phyloP scores from a whole-genome alignment of 1,140 invertebrate genomes.

The Bombus difficillimus region DNA sequence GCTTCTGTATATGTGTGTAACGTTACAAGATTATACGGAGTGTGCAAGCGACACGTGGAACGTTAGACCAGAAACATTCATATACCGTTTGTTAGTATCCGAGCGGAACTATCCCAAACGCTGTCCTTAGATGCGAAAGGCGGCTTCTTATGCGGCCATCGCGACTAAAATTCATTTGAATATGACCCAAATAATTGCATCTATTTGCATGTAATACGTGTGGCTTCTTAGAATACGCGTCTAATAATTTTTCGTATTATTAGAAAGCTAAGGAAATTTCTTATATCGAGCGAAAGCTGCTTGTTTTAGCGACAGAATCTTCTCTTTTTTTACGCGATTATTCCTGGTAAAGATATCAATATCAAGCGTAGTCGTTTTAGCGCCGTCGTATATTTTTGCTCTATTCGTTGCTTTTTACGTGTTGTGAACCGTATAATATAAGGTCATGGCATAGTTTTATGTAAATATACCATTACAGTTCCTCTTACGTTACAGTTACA shows the following conservation, averaged over 20 bases:
- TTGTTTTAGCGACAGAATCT: neutral
- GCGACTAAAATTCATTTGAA: slow-evolving; percentile 6
- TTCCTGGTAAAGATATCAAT: neutral
- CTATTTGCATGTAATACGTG: neutral
- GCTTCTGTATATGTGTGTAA: neutral
- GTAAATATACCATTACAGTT: neutral
- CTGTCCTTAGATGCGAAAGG: slow-evolving; percentile 27
- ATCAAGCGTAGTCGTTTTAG: neutral
- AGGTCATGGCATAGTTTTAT: neutral
- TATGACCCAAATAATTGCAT: slow-evolving; percentile 32
- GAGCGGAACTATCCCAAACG: slow-evolving; percentile 36
- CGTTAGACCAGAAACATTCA: slow-evolving; percentile 48
- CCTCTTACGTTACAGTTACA: neutral
- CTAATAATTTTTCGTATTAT: neutral
- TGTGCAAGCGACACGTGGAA: slow-evolving; percentile 59
- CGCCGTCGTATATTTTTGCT: neutral
- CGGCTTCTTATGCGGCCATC: neutral
- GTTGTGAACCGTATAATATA: neutral
- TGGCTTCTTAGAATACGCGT: neutral
- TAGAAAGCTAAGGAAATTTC: too few relatives aligned
- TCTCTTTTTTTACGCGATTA: neutral
- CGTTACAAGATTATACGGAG: slow-evolving; percentile 24
- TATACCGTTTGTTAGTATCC: slow-evolving; percentile 36
- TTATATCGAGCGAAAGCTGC: neutral
- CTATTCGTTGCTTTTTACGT: neutral